Percentiles rank a stretch among this genome's conserved stretches.
Evolutionary conservation across 2,888 invertebrate species (phyloP).

Genomic region (Leptodirus hochenwartii): DNA sequence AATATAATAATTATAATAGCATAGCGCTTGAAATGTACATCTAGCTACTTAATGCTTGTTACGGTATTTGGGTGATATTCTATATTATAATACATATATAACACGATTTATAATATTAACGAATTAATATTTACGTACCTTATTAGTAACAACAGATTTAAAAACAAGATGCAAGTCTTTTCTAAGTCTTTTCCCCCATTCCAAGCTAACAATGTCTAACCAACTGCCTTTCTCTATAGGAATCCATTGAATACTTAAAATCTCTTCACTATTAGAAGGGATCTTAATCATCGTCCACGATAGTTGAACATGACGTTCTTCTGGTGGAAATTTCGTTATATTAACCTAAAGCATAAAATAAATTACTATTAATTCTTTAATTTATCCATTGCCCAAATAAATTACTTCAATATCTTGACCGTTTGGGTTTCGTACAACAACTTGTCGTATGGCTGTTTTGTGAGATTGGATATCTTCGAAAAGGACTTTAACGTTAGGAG

Average conservation of each 20-base stretch:
- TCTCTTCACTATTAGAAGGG: slow-evolving; percentile 32
- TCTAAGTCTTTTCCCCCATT: slow-evolving; percentile 41
- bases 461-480: slow-evolving; percentile 47
- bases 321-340: slow-evolving; percentile 32
- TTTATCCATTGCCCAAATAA: slow-evolving; percentile 5
- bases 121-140: slow-evolving; percentile 14
- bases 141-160: slow-evolving; percentile 31
- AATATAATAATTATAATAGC: no score
- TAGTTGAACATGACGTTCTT: slow-evolving; percentile 36
- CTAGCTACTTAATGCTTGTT: background rate
- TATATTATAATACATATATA: background rate
- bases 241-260: slow-evolving; percentile 43
- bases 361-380: slow-evolving; percentile 21
- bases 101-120: background rate
- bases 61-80: slow-evolving; percentile 1
- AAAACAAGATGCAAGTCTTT: slow-evolving; percentile 47
- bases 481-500: slow-evolving; percentile 43
- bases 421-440: slow-evolving; percentile 41
- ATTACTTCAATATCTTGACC: slow-evolving; percentile 27
- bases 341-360: slow-evolving; percentile 27
- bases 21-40: no score
- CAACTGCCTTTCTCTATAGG: slow-evolving; percentile 39
- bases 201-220: slow-evolving; percentile 40
- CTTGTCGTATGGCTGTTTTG: slow-evolving; percentile 30
- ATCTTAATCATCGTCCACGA: slow-evolving; percentile 36